These are phyloP conservation scores for Pipra filicauda DNA, from an alignment of 2,113 vertebrate genomes.

Conservation along the genomic window DNA sequence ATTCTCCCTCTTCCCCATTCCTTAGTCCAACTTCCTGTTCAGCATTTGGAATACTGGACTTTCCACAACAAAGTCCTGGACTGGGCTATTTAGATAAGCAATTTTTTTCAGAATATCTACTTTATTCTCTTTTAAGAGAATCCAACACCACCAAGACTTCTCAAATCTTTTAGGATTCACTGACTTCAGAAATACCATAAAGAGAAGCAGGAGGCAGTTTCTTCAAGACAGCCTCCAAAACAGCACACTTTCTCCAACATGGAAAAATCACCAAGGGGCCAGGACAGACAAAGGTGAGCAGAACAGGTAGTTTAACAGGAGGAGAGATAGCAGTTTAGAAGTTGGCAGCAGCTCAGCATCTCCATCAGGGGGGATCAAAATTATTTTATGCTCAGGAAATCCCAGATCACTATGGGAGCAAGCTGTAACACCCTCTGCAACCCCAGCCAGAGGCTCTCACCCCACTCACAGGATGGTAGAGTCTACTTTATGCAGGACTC, in stretches of 20 bases:
- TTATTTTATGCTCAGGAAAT: not conserved
- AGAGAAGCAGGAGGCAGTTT: not conserved
- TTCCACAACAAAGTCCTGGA: not conserved
- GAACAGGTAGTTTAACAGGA: not conserved
- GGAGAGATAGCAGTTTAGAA: not conserved
- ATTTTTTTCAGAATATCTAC: not conserved
- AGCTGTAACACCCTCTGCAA: not conserved
- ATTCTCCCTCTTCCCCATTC: rapidly evolving
- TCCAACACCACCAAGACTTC: not conserved
- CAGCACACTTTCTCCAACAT: not conserved
- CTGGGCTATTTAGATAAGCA: not conserved
- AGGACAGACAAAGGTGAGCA: not conserved
- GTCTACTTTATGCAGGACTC: not conserved
- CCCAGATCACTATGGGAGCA: not conserved
- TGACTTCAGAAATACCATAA: not conserved
- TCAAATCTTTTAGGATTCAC: not conserved
- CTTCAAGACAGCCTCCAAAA: not conserved
- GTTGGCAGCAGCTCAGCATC: not conserved
- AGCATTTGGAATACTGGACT: not conserved
- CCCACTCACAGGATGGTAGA: not conserved
- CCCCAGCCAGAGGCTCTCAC: not conserved
- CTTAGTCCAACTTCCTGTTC: not conserved
- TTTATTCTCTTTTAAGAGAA: not conserved
- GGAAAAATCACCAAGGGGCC: not conserved
- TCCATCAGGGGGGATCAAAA: not conserved